A percentile compares a stretch with the other conserved stretches of the same genome.
Evolutionary conservation across 1,140 invertebrate species (phyloP).

Genomic region (Archegozetes longisetosus): DNA sequence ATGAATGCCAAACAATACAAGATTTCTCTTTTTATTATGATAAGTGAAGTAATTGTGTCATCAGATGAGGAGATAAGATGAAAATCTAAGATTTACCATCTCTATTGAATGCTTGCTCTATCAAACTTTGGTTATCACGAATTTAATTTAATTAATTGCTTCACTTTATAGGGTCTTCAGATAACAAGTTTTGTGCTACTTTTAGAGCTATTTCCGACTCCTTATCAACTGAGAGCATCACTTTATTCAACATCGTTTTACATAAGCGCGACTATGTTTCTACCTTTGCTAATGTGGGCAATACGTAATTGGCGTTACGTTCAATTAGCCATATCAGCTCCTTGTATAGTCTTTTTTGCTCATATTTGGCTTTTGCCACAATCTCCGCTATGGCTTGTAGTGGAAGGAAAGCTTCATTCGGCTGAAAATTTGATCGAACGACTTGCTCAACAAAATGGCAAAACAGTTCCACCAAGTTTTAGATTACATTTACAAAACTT

Average conservation of each 20-base stretch:
- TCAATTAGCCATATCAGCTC: conserved; percentile 31
- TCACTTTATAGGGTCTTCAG: conserved; percentile 23
- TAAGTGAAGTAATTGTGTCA: too few relatives aligned
- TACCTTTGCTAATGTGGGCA: conserved; percentile 21
- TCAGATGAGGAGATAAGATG: too few relatives aligned
- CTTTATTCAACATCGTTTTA: conserved; percentile 20
- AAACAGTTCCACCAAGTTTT: conserved; percentile 10
- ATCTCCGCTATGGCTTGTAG: conserved; percentile 19
- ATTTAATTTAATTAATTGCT: background rate
- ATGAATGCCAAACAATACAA: too few relatives aligned
- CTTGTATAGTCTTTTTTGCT: conserved; percentile 30
- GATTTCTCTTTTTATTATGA: too few relatives aligned
- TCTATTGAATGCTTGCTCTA: too few relatives aligned
- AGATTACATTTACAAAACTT: conserved; percentile 10
- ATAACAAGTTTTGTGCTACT: conserved; percentile 30
- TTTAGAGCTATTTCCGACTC: conserved; percentile 36
- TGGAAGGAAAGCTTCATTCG: conserved; percentile 9
- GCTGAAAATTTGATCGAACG: conserved; percentile 14
- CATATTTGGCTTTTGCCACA: conserved; percentile 28
- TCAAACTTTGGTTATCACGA: too few relatives aligned
- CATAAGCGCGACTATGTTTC: conserved; percentile 1
- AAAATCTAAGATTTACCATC: too few relatives aligned
- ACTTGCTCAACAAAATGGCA: conserved; percentile 8
- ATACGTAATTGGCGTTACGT: conserved; percentile 34
- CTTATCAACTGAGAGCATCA: conserved; percentile 33